A percentile compares a stretch with the other conserved stretches of the same genome.
phyloP scores from a whole-genome alignment of 2,797 vertebrate species.

The Sebastolobus alascanus region DNA sequence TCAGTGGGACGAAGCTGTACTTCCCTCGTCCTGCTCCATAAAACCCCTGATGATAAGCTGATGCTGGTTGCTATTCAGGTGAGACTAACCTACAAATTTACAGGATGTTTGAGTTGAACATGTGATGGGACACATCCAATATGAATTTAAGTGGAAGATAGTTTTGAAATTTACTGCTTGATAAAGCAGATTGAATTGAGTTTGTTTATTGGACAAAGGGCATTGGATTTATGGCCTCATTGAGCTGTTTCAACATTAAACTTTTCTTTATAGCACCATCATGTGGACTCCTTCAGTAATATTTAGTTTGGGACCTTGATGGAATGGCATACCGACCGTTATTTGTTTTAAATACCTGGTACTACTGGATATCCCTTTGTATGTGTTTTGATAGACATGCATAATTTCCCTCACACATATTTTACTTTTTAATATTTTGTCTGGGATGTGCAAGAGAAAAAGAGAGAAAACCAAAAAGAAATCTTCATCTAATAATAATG shows the following conservation, averaged over 20 bases:
- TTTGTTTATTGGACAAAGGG: neutral
- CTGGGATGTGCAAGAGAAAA: neutral
- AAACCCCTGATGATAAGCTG: slow-evolving; percentile 27
- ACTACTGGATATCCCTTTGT: neutral
- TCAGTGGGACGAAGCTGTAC: slow-evolving; percentile 77
- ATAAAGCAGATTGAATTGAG: neutral
- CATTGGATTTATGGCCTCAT: neutral
- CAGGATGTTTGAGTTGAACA: neutral
- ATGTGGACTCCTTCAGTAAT: neutral
- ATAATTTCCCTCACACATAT: neutral
- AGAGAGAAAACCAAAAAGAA: neutral
- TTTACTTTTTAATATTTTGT: neutral
- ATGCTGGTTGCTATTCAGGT: slow-evolving; percentile 84
- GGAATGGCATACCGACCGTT: neutral
- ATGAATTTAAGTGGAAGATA: neutral
- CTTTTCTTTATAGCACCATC: slow-evolving; percentile 16
- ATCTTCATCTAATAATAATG: neutral
- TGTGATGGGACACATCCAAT: neutral
- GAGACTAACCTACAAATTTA: neutral
- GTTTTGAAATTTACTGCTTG: neutral
- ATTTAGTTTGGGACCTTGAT: neutral
- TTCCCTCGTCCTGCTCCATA: slow-evolving; percentile 81
- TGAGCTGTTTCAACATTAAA: neutral
- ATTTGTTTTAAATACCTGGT: neutral
- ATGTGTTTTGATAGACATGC: neutral